These are phyloP conservation scores for Zootermopsis nevadensis DNA, from an alignment of 2,888 invertebrate species.

Conservation along the genomic window DNA sequence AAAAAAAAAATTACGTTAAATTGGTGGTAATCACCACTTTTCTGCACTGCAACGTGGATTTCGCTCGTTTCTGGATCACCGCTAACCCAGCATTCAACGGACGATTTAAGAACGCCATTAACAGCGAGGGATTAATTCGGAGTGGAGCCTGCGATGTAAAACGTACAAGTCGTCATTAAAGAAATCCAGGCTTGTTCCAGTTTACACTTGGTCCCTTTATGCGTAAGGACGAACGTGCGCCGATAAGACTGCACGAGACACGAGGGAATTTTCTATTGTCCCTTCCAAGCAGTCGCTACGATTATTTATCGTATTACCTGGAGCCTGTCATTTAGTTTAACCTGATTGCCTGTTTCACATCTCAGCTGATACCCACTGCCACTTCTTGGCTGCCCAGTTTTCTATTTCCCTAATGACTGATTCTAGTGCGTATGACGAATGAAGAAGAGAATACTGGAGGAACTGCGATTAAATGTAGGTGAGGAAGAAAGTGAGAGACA, in stretches of 20 bases:
- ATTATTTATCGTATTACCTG: neutral
- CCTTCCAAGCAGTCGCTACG: neutral
- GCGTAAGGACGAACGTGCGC: neutral
- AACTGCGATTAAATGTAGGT: neutral
- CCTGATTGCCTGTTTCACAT: neutral
- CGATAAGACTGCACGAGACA: neutral
- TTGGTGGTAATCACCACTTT: too few species aligned
- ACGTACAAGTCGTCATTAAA: too few species aligned
- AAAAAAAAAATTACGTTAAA: too few species aligned
- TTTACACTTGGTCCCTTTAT: neutral
- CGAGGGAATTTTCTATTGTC: neutral
- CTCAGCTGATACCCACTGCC: neutral
- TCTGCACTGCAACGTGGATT: too few species aligned
- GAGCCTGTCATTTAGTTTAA: neutral
- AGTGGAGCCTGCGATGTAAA: too few species aligned
- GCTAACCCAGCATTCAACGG: too few species aligned
- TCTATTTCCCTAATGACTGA: neutral
- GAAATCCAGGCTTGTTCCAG: neutral
- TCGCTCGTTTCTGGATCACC: too few species aligned
- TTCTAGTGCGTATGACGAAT: too few species aligned
- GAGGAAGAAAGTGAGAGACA: neutral
- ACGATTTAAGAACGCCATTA: too few species aligned
- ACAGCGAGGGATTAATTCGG: too few species aligned
- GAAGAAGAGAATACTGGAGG: neutral
- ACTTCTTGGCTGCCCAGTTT: neutral